Evolutionary conservation across 2,113 vertebrate species (phyloP), one percentile per base, ranked within the genome.

Genomic region (Chloropsis cyanopogon): DNA sequence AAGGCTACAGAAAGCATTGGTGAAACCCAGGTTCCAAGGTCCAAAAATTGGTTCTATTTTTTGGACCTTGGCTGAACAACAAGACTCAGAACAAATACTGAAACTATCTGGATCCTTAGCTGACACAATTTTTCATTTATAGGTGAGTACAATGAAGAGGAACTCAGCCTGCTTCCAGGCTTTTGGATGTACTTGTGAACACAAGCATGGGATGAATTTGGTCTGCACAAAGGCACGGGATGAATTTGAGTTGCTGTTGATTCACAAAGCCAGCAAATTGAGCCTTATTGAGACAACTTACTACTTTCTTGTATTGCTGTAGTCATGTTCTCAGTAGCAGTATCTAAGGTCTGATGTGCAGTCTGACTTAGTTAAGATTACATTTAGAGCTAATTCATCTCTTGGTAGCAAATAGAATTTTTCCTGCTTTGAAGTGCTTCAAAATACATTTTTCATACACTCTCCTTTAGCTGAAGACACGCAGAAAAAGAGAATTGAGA

Each of bases 371-470:
- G 65, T 57, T 87, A 92, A 82, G 70, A 50, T 65, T 82, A 35
- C 52, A 86, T 93, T 77, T 33, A 54, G 63, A 92, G n/a, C 50
- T 88, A 83, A 70, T 86, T 93, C 24, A 52, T 86, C 47, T 85
- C 4, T 60, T 88, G 68, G 44, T 56, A 47, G 17, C 44, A 77
- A 94, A 94, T 70, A 80, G 42, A 90, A 56, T 88, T 94, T 79
- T 93, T 90, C 42, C 59, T 83, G 26, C 82, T 93, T 73, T 90
- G 63, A 75, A 1, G 3, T 70, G 28, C 39, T 83, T 91, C 70
- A 88, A 80, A 91, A 82, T 65, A 82, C 21, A 37, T 89, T 95
- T 92, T 93, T 85, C 54, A 41, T 69, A 19, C 5, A 26, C 47
- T 85, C 21, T 31, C 26, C 33, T 1, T 1, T 47, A 90, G 80